Percentiles rank a stretch among this genome's conserved stretches.
Conservation (phyloP, 1,140 invertebrate species). For the Carposina sasakii region DNA sequence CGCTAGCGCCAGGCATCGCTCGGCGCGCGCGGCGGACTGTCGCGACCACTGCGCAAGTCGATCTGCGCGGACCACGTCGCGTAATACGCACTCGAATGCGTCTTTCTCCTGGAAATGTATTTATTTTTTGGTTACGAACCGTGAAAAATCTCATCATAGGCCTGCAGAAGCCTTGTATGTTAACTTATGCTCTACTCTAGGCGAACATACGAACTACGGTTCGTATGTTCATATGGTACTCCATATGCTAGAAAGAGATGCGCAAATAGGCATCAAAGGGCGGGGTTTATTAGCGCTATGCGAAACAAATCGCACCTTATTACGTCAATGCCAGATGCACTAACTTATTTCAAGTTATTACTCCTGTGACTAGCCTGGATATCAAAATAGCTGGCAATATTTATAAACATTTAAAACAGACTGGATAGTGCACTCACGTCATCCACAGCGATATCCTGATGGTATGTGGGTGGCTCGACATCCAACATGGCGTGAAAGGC, state of each 20-base stretch:
- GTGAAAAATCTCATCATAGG: no score
- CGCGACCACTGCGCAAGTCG: conserved; percentile 52
- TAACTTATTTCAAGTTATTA: no score
- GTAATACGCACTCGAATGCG: conserved; percentile 49
- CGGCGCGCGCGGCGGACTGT: conserved; percentile 47
- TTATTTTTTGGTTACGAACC: not conserved
- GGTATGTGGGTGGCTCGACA: conserved; percentile 75
- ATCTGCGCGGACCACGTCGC: conserved; percentile 56
- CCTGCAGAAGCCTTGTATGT: no score
- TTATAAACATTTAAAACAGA: not conserved
- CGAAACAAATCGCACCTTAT: no score
- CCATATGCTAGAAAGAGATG: not conserved
- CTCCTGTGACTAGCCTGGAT: no score
- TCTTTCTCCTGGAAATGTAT: conserved; percentile 41
- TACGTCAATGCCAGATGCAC: no score
- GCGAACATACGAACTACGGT: no score
- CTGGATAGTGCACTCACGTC: conserved; percentile 37
- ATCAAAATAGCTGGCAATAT: not conserved
- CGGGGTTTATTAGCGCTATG: no score
- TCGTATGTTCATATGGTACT: no score
- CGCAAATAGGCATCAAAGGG: not conserved
- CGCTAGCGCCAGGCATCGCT: conserved; percentile 51
- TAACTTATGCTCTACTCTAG: no score
- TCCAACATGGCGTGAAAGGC: conserved; percentile 93
- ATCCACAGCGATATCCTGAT: conserved; percentile 57